Conservation (phyloP, 2,888 invertebrate genomes). For the Elysia crispata region DNA sequence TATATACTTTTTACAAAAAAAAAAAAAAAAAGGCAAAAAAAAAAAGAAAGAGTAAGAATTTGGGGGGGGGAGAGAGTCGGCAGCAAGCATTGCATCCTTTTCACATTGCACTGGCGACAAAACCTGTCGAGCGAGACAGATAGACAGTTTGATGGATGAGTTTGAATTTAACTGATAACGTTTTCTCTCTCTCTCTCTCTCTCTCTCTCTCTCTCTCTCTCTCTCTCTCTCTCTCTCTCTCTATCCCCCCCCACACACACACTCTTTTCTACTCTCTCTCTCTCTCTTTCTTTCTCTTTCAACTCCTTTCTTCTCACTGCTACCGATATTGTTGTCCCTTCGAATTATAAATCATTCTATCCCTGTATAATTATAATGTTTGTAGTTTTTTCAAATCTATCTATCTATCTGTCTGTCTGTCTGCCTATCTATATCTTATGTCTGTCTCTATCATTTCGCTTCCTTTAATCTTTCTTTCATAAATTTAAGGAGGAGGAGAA, state of each 20-base stretch:
- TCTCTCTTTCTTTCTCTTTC: not conserved
- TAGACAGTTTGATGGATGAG: not conserved
- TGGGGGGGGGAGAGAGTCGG: not conserved
- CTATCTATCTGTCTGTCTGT: too few species aligned
- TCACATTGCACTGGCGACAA: too few species aligned
- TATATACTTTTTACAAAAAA: too few species aligned
- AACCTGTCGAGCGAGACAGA: too few species aligned
- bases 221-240: conserved; percentile 18
- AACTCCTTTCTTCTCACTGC: not conserved
- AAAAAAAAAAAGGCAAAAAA: too few species aligned
- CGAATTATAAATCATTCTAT: too few species aligned
- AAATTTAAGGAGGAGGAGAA: not conserved
- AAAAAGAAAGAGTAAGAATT: too few species aligned
- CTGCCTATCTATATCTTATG: too few species aligned
- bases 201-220: conserved; percentile 21
- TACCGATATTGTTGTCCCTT: too few species aligned
- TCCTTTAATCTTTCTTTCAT: not conserved
- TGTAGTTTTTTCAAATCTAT: too few species aligned
- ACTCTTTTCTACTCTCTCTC: not conserved
- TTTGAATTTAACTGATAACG: not conserved
- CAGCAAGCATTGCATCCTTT: not conserved
- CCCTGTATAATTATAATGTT: too few species aligned
- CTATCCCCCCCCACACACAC: too few species aligned
- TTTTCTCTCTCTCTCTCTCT: conserved; percentile 13
- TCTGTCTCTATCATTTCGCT: not conserved